Base-by-base conservation (phyloP, 2,113 vertebrate genomes). In the Brachyhypopomus gauderio region DNA sequence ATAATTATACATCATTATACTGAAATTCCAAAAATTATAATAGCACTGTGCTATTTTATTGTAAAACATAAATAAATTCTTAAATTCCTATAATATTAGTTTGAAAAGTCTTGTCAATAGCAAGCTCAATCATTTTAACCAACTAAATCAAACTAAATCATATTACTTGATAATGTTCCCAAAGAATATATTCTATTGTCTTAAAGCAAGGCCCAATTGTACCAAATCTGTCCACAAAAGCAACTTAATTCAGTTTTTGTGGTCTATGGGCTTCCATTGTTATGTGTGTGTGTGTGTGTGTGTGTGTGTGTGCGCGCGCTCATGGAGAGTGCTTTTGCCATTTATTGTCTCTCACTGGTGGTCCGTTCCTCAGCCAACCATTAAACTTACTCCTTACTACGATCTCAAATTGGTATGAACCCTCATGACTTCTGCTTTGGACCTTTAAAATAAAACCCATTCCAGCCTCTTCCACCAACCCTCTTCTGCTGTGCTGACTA, bases 281-380 rank as follows among this genome's bases (percentile, higher is more conserved):
- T 70, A 8, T 38, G 66, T n/a, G 66, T n/a, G 36, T 22, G 34
- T 41, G 30, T 70, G 66, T 70, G 34, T 70, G 66, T n/a, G 66
- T 11, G 66, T 22, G 66, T 41, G 17, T 41, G 66, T 70, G 22
- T 12, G 30, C n/a, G 58, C n/a, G 20, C 3, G 20, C 16, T 4
- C 16, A 20, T n/a, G 20, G 4, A 67, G 34, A 38, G 36, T 70
- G 66, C 66, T 70, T 69, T 87, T 88, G 34, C 90, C 81, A 83
- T 86, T 89, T 90, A 84, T 88, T 86, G 88, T 86, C 60, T 22
- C 75, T 78, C 72, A 85, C 78, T 88, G 90, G 91, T 90, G 91
- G 89, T 91, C 90, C 82, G 77, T 86, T 62, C 70, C 70, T 74
- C 86, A 87, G 89, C 89, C 86, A 89, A 87, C 86, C 84, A 87